phyloP scores from a whole-genome alignment of 2,888 invertebrate species.

The Dyspetes luteomarginatus region DNA sequence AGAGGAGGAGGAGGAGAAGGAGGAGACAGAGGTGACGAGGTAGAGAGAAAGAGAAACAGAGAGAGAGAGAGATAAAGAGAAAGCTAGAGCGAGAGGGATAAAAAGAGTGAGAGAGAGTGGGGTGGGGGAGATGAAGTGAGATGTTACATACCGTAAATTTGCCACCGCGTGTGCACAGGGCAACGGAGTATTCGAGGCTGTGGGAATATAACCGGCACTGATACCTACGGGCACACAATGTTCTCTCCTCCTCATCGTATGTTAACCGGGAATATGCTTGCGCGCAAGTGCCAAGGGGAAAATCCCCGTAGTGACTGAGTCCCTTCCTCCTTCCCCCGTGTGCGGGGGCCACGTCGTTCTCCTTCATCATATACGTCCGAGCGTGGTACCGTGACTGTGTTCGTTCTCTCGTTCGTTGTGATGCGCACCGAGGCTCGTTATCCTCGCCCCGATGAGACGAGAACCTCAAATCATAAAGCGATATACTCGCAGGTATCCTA shows the following conservation, averaged over 20 bases:
- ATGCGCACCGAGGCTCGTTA: slow-evolving; percentile 54
- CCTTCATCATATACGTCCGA: slow-evolving; percentile 68
- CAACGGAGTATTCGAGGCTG: slow-evolving; percentile 73
- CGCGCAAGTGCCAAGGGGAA: slow-evolving; percentile 56
- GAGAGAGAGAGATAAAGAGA: slow-evolving; percentile 66
- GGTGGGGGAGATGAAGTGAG: slow-evolving; percentile 72
- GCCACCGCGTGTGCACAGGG: slow-evolving; percentile 70
- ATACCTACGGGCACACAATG: slow-evolving; percentile 41
- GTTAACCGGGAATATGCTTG: slow-evolving; percentile 61
- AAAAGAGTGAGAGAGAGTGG: neutral
- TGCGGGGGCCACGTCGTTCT: slow-evolving; percentile 28
- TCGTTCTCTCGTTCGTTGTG: neutral
- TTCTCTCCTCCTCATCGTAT: slow-evolving; percentile 46
- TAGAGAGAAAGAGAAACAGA: slow-evolving; percentile 65
- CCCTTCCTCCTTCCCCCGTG: slow-evolving; percentile 20
- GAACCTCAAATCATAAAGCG: slow-evolving; percentile 59
- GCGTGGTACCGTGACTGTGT: slow-evolving; percentile 63
- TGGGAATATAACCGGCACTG: slow-evolving; percentile 78
- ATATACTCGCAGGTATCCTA: slow-evolving; percentile 44
- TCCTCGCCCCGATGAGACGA: slow-evolving; percentile 39
- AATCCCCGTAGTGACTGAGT: slow-evolving; percentile 22
- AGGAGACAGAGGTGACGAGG: neutral
- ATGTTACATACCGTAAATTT: slow-evolving; percentile 79
- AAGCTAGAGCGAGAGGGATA: neutral
- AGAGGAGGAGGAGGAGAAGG: slow-evolving; percentile 69